Base-by-base conservation (phyloP, 2,797 vertebrate species). In the Sebastes hopkinsi region DNA sequence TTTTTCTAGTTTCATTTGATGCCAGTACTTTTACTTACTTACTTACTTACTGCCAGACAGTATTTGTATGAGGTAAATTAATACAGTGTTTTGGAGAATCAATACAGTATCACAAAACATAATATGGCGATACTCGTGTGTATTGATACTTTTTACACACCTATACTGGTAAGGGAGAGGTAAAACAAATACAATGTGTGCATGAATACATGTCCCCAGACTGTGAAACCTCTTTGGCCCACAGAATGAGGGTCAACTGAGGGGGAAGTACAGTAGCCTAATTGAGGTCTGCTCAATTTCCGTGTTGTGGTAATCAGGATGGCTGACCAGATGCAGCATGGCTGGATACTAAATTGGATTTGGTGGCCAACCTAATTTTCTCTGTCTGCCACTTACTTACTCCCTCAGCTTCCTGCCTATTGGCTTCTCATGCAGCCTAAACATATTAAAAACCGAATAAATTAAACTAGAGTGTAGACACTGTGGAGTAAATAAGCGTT, bases 321-420 rank as follows among this genome's bases (percentile, higher is more conserved):
- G 87, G 29, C 69, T 64, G 70, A 75, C 23, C 88, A 88, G 86
- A 85, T 86, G 82, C 84, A 74, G 84, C 82, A 80, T 88, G 87
- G 86, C 87, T 89, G 87, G 61, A 86, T 46, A 27, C 73, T 88
- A 86, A 92, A 93, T 90, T 91, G 87, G 86, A 91, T 90, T 92
- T 91, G 56, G 32, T 46, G 8, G 55, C 36, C 76, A 89, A 81
- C 72, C 83, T 68, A 16, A 6, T 80, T 84, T 85, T 68, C 36
- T 71, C 27, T 36, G 72, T 67, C 67, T 83, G 83, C 76, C 80
- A 46, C 54, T 50, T 36, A 58, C 22, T 67, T 62, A 30, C 62
- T 67, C 27, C 12, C 58, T 64, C 13, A 1, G 42, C 46, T 38
- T 56, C 18, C 38, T 61, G 6, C 20, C 36, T 38, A 16, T 16